Evolutionary conservation across 2,888 invertebrate species (phyloP).

Genomic region (Pogonocherus hispidulus): DNA sequence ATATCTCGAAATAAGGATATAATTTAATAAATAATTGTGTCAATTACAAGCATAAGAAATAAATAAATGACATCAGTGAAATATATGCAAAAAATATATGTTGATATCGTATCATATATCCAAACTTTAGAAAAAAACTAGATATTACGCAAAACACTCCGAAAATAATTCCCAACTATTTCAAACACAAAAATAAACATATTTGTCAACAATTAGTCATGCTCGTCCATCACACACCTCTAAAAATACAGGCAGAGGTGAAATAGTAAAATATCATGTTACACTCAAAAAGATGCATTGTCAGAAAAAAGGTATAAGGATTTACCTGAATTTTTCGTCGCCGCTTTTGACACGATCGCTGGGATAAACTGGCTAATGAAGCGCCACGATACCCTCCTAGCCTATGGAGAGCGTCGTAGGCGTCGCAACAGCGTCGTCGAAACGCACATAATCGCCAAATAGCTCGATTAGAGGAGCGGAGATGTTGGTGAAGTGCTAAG

Average conservation of each 20-base stretch:
- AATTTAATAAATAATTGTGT: no score
- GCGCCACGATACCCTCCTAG: conserved; percentile 46
- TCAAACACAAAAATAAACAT: conserved; percentile 25
- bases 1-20: no score
- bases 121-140: background rate
- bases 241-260: conserved; percentile 21
- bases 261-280: conserved; percentile 17
- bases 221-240: conserved; percentile 5
- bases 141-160: conserved; percentile 24
- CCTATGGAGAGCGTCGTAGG: conserved; percentile 41
- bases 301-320: conserved; percentile 29
- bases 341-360: conserved; percentile 62
- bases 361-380: conserved; percentile 54
- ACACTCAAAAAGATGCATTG: conserved; percentile 18
- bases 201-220: conserved; percentile 32
- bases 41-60: no score
- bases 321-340: conserved; percentile 58
- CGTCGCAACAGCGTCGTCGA: conserved; percentile 34
- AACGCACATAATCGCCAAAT: conserved; percentile 28
- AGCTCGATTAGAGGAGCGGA: conserved; percentile 18
- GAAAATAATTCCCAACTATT: conserved; percentile 25
- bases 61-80: no score
- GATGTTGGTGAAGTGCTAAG: background rate
- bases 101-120: no score
- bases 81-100: no score